Conservation (phyloP, 2,797 vertebrate genomes). For the Pempheris klunzingeri region DNA sequence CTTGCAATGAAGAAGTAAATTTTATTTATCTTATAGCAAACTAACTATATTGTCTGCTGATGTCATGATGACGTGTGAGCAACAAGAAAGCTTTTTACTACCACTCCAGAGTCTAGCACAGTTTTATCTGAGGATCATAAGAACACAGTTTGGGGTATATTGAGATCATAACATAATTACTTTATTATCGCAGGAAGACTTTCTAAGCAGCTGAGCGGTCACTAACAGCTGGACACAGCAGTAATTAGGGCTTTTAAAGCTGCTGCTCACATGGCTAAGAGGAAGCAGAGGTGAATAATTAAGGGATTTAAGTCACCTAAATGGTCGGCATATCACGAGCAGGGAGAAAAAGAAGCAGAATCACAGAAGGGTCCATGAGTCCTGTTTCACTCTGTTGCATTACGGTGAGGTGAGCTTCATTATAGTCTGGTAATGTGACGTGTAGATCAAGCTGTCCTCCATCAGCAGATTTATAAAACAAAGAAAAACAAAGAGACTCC, state of each 20-base stretch:
- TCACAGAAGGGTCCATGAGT: not conserved
- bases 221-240: constrained; percentile 37
- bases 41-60: constrained; percentile 1
- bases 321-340: constrained; percentile 19
- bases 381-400: not conserved
- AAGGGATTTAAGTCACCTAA: constrained; percentile 34
- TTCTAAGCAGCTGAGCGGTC: constrained; percentile 1
- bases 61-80: not conserved
- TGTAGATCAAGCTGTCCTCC: constrained; percentile 7
- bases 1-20: too few relatives aligned
- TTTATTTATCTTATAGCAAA: not conserved
- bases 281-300: constrained; percentile 29
- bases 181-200: not conserved
- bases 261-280: constrained; percentile 32
- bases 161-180: constrained; percentile 3
- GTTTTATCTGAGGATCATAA: not conserved
- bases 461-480: not conserved
- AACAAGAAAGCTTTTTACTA: constrained; percentile 1
- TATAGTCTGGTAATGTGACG: not conserved
- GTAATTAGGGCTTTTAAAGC: constrained; percentile 43
- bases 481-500: not conserved
- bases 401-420: not conserved
- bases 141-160: not conserved
- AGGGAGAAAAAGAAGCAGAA: constrained; percentile 5
- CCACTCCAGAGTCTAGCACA: not conserved